Conservation (phyloP, 2,888 invertebrate species). For the Andricus curvator region DNA sequence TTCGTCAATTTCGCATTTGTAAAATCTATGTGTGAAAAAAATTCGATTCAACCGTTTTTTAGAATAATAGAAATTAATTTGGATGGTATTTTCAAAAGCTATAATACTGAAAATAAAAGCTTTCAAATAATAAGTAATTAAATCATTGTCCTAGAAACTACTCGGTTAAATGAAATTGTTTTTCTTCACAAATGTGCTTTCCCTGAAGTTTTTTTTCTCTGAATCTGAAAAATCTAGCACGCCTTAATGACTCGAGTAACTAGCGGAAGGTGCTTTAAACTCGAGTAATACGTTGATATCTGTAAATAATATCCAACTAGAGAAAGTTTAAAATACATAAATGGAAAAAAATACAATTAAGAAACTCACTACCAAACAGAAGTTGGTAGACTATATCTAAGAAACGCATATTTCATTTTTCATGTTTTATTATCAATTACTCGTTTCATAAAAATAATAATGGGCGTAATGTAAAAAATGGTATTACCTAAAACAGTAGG, state of each 20-base stretch:
- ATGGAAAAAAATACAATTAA: background rate
- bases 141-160: slow-evolving; percentile 5
- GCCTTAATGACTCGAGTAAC: background rate
- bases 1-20: background rate
- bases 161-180: background rate
- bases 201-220: background rate
- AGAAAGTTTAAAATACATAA: background rate
- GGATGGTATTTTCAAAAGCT: background rate
- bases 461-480: background rate
- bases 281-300: background rate
- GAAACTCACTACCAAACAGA: background rate
- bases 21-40: background rate
- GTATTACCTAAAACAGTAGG: background rate
- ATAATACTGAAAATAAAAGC: slow-evolving; percentile 19
- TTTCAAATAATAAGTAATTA: background rate
- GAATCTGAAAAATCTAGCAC: background rate
- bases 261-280: background rate
- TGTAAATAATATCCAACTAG: background rate
- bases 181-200: background rate
- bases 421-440: too few species aligned
- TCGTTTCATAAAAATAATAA: background rate
- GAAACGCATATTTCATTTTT: background rate
- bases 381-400: background rate
- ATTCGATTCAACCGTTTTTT: slow-evolving; percentile 8
- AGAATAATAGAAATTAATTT: background rate